These are phyloP conservation scores for Phaetusa simplex DNA, from an alignment of 2,113 vertebrate genomes.

Conservation along the genomic window DNA sequence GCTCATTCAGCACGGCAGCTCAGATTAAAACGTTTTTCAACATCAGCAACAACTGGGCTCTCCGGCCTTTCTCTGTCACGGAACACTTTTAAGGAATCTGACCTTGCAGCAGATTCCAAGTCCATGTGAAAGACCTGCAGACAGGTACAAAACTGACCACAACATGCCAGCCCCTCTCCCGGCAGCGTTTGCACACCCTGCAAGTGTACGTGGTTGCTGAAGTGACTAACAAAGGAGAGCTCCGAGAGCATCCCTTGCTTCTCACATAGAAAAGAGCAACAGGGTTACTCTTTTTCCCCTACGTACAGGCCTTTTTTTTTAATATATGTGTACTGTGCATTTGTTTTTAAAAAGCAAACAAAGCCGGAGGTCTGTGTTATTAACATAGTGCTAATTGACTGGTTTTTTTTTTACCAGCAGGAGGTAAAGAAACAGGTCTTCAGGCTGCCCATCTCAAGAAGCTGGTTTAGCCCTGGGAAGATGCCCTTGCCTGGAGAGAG, in stretches of 20 bases:
- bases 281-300: not conserved
- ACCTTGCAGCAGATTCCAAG: not conserved
- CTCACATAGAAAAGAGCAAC: not conserved
- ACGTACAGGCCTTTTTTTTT: not conserved
- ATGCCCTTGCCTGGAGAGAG: not conserved
- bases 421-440: not conserved
- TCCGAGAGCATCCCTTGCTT: not conserved
- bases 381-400: not conserved
- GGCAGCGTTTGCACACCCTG: not conserved
- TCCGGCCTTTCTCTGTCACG: not conserved
- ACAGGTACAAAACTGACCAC: not conserved
- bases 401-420: not conserved
- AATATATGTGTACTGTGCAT: fast-evolving
- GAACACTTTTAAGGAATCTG: not conserved
- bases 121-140: not conserved
- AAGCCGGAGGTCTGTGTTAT: not conserved
- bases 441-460: not conserved
- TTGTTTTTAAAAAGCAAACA: not conserved
- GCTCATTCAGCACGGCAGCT: not conserved
- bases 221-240: not conserved
- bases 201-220: not conserved
- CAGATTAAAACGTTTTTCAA: not conserved
- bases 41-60: not conserved
- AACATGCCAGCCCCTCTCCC: not conserved
- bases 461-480: not conserved